Evolutionary conservation across 2,888 invertebrate genomes (phyloP), one percentile per base, ranked within the genome.

Genomic region (Amorpha juglandis): DNA sequence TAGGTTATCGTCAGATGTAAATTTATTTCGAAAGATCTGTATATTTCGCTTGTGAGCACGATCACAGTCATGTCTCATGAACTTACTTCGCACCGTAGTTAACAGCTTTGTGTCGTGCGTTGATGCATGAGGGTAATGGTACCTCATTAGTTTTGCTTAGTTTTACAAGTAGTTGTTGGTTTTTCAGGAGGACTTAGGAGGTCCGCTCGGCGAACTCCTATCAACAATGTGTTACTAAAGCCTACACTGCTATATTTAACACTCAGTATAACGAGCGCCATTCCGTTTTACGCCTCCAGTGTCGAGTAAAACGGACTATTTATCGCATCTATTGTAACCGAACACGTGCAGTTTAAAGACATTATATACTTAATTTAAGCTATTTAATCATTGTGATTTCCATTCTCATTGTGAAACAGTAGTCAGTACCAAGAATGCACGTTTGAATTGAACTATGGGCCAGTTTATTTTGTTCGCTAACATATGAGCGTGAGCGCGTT

Each of bases 171-270:
- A 89, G 89, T 78, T 86, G 81, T 88, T 82, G 79, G 89, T 91
- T 86, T 95, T 95, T 87, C 95, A 96, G 96, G 96, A 95, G 87
- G 96, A 96, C 85, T 88, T 94, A 86, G 91, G 94, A 86, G 94
- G 94, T 82, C 94, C 95, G 72, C 93, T 95, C 86, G 95, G 95
- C 89, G 93, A 94, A 87, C 93, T 95, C 86, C 94, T 96, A 86
- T 94, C 94, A 82, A 91, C 95, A 78, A 84, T 96, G 90, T 93
- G 93, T 88, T 95, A 95, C 89, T 95, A 94, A 58, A 86, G 84
- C 77, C 80, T 69, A 63, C 79, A 76, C 79, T 71, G 77, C 83
- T 81, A 77, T 69, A 71, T 76, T 78, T 80, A 81, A 79, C 81
- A 78, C 84, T 86, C 86, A 80, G 79, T 86, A 86, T 85, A 78